These are phyloP conservation scores for Vanessa cardui DNA, from an alignment of 2,888 invertebrate species.

Conservation along the genomic window DNA sequence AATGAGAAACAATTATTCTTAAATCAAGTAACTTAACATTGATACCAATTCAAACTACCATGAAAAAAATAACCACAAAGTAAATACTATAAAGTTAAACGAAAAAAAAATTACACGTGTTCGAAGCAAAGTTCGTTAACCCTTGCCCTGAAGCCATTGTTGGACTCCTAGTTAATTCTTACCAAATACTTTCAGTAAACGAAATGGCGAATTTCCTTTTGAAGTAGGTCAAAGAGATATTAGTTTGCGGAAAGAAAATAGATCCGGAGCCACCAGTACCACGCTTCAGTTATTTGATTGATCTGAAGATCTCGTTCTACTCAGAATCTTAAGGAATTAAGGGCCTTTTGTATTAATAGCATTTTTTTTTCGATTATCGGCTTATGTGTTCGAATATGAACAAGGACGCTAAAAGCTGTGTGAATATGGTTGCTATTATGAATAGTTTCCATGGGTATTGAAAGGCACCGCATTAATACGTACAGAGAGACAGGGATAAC, in stretches of 20 bases:
- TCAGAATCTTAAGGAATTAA: slow-evolving; percentile 6
- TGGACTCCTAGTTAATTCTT: slow-evolving; percentile 7
- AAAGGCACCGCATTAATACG: too few species aligned
- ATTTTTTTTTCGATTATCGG: neutral
- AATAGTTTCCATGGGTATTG: too few species aligned
- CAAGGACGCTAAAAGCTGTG: too few species aligned
- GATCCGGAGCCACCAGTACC: slow-evolving; percentile 2
- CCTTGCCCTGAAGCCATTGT: neutral
- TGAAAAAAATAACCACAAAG: too few species aligned
- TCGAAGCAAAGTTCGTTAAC: neutral
- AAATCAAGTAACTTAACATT: too few species aligned
- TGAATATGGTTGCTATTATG: too few species aligned
- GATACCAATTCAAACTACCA: too few species aligned
- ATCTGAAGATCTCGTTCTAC: slow-evolving; percentile 9
- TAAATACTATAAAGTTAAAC: too few species aligned
- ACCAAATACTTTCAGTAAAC: slow-evolving; percentile 3
- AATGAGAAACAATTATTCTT: too few species aligned
- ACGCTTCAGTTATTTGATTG: slow-evolving; percentile 25
- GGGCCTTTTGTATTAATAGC: neutral
- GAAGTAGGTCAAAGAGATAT: slow-evolving; percentile 10
- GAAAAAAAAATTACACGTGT: too few species aligned
- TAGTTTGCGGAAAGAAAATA: slow-evolving; percentile 14
- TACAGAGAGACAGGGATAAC: too few species aligned
- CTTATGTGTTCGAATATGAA: neutral
- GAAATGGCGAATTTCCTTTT: slow-evolving; percentile 18